Evolutionary conservation across 1,140 invertebrate genomes (phyloP).

Genomic region (Drosophila nasuta): DNA sequence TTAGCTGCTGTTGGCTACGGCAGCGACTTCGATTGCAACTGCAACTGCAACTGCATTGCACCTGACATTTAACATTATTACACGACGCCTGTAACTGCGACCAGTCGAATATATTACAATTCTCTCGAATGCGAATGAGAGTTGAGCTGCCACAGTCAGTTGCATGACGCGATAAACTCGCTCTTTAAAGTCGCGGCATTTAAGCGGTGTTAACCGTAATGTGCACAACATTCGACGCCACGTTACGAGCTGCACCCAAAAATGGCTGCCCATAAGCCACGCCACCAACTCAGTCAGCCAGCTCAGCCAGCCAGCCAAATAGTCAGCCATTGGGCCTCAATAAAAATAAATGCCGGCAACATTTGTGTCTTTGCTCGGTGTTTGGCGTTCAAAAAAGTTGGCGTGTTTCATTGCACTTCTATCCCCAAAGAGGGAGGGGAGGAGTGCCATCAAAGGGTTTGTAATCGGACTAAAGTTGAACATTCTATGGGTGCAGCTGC

Average conservation of each 20-base stretch:
- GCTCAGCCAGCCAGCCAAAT: not conserved
- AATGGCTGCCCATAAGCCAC: slow-evolving; percentile 24
- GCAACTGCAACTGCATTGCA: slow-evolving; percentile 77
- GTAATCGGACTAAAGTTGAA: slow-evolving; percentile 5
- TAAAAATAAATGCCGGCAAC: slow-evolving; percentile 49
- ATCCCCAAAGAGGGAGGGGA: not conserved
- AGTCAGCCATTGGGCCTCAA: slow-evolving; percentile 9
- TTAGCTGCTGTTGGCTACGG: slow-evolving; percentile 41
- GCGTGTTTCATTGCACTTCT: slow-evolving; percentile 56
- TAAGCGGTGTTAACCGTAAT: slow-evolving; percentile 72
- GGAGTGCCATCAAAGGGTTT: not conserved
- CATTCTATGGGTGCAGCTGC: slow-evolving; percentile 40
- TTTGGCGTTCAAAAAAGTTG: slow-evolving; percentile 27
- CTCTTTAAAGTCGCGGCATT: slow-evolving; percentile 62
- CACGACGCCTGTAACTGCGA: slow-evolving; percentile 58
- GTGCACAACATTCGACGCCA: slow-evolving; percentile 74
- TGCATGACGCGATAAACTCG: slow-evolving; percentile 53
- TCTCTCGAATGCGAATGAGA: slow-evolving; percentile 25
- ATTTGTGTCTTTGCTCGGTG: slow-evolving; percentile 48
- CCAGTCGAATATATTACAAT: slow-evolving; percentile 44
- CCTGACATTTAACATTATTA: slow-evolving; percentile 82
- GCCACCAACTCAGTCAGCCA: not conserved
- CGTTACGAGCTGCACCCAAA: slow-evolving; percentile 41
- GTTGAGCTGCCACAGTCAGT: slow-evolving; percentile 40
- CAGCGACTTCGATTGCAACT: slow-evolving; percentile 47